Conservation (phyloP, 2,797 vertebrate genomes). For the Anisognathus igniventris region DNA sequence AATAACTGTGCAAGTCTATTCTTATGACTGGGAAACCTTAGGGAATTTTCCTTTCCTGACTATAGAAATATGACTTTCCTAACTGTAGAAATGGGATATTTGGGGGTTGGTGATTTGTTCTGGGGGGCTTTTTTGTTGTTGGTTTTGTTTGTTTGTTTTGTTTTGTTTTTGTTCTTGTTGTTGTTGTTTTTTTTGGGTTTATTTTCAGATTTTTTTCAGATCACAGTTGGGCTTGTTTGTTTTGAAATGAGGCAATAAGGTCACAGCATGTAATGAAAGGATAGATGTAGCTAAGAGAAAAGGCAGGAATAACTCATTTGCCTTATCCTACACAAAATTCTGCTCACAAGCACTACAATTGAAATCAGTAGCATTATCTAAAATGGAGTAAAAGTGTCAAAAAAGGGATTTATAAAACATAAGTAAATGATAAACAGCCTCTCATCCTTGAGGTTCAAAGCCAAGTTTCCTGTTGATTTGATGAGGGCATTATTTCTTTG, state of each 20-base stretch:
- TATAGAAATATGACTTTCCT: background rate
- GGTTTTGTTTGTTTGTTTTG: background rate
- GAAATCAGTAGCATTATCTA: background rate
- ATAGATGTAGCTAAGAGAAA: background rate
- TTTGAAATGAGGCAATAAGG: background rate
- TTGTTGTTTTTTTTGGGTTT: too few species aligned
- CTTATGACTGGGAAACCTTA: background rate
- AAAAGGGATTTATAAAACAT: background rate
- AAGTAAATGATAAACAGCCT: background rate
- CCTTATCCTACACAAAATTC: background rate
- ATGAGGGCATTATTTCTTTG: too few species aligned
- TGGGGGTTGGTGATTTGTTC: background rate
- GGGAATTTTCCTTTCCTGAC: background rate
- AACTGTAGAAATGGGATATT: background rate
- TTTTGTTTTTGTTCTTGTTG: too few species aligned
- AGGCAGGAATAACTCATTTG: background rate
- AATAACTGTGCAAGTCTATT: background rate
- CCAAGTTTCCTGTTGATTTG: too few species aligned
- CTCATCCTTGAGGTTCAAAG: background rate
- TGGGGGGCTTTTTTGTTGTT: rapidly evolving
- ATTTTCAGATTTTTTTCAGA: background rate
- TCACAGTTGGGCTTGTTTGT: background rate
- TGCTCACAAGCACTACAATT: background rate
- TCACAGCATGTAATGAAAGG: background rate
- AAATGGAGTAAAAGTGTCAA: background rate